A percentile compares a stretch with the other conserved stretches of the same genome.
phyloP scores from a whole-genome alignment of 2,797 vertebrate genomes.

The Echeneis naucrates region DNA sequence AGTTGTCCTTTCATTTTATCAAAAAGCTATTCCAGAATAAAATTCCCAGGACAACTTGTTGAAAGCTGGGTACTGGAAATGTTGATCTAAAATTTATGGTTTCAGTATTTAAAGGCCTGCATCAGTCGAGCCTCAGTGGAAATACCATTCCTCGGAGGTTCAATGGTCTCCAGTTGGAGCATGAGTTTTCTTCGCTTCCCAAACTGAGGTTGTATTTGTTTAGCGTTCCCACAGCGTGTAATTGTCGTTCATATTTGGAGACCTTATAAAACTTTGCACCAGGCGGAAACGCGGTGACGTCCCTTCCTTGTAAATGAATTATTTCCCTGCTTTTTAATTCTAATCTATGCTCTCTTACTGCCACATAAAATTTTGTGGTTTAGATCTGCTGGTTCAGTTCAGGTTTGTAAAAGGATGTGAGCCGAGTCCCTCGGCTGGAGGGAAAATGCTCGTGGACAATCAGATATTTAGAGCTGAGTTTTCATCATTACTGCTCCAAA shows the following conservation, averaged over 20 bases:
- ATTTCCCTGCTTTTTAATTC: constrained; percentile 72
- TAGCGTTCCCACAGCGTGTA: constrained; percentile 77
- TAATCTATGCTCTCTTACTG: constrained; percentile 61
- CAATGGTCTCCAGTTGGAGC: constrained; percentile 16
- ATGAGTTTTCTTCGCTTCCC: constrained; percentile 46
- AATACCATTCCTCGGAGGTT: constrained; percentile 34
- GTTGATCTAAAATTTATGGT: constrained; percentile 9
- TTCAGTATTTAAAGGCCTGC: constrained; percentile 16
- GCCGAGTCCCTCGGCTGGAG: constrained; percentile 37
- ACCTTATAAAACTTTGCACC: constrained; percentile 75
- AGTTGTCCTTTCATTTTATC: constrained; percentile 10
- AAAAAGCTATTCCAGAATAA: constrained; percentile 7
- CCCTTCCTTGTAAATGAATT: constrained; percentile 78
- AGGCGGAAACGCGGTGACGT: constrained; percentile 76
- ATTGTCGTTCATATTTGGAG: constrained; percentile 76
- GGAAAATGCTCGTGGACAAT: constrained; percentile 49
- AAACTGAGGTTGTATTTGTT: constrained; percentile 71
- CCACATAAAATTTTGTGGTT: constrained; percentile 72
- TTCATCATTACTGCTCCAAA: too few relatives aligned
- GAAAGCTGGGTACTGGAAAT: constrained; percentile 5
- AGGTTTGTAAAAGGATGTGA: constrained; percentile 73
- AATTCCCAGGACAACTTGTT: neutral
- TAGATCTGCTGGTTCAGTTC: constrained; percentile 67
- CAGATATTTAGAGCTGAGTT: too few relatives aligned
- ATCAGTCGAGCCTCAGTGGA: constrained; percentile 27